Percentiles rank a stretch among this genome's conserved stretches.
Conservation (phyloP, 2,797 vertebrate species). For the Onychomys arenicola region DNA sequence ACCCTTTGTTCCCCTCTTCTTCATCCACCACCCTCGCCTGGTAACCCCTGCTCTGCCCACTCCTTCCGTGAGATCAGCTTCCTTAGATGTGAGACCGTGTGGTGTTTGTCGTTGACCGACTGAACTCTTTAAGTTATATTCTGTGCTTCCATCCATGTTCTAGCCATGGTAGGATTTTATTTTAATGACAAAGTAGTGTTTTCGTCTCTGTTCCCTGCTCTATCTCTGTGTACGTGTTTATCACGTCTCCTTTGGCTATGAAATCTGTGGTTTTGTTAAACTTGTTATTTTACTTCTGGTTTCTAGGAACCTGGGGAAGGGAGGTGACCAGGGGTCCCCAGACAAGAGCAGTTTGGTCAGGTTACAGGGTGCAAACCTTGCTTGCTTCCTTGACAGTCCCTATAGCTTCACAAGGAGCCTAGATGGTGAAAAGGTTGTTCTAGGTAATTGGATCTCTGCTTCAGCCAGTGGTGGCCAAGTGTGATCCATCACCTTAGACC, state of each 20-base stretch:
- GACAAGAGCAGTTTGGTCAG: background rate
- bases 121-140: background rate
- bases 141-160: background rate
- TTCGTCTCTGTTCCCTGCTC: too few species aligned
- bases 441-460: background rate
- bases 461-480: background rate
- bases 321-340: background rate
- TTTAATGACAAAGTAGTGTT: background rate
- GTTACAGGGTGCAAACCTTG: background rate
- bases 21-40: background rate
- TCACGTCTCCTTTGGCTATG: background rate
- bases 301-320: background rate
- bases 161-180: background rate
- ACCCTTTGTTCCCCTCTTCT: background rate
- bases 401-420: background rate
- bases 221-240: background rate
- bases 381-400: background rate
- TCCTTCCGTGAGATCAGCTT: background rate
- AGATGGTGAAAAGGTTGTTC: background rate
- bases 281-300: background rate
- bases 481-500: background rate
- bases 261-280: conserved; percentile 6
- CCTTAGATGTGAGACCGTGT: background rate
- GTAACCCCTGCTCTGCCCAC: background rate
- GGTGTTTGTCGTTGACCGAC: background rate